Percentiles rank a stretch among this genome's conserved stretches.
Evolutionary conservation across 2,888 invertebrate genomes (phyloP).

Genomic region (Cantharis lateralis): DNA sequence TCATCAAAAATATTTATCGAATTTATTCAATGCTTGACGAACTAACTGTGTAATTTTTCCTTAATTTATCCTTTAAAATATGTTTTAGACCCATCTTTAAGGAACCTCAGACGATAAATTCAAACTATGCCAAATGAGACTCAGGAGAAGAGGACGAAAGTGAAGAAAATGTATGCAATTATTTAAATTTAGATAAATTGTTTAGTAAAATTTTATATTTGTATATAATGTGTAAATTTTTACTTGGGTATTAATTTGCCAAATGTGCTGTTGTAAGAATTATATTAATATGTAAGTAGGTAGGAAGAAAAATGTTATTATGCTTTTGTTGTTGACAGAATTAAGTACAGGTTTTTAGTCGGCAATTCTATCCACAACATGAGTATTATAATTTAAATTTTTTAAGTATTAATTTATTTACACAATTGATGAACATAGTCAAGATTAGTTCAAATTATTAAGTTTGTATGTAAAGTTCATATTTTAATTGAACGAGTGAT

Average conservation of each 20-base stretch:
- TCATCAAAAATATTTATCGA: too few relatives aligned
- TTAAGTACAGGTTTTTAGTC: neutral
- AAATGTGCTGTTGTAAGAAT: neutral
- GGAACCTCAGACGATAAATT: slow-evolving; percentile 35
- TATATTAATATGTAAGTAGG: neutral
- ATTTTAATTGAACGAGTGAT: neutral
- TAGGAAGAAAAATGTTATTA: neutral
- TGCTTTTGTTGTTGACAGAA: neutral
- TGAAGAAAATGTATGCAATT: neutral
- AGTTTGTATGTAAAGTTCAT: neutral
- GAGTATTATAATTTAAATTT: neutral
- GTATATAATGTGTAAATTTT: neutral
- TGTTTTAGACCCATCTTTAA: slow-evolving; percentile 47
- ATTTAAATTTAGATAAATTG: neutral
- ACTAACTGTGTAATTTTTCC: neutral
- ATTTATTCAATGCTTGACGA: too few relatives aligned
- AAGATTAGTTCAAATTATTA: neutral
- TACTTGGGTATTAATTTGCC: neutral
- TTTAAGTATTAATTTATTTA: neutral
- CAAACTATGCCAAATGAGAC: slow-evolving; percentile 10
- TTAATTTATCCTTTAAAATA: neutral
- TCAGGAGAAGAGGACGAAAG: slow-evolving; percentile 7
- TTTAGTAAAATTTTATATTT: neutral
- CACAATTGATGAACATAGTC: neutral
- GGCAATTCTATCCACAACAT: neutral